Evolutionary conservation across 2,888 invertebrate genomes (phyloP).

Genomic region (Hypselothyrea guttata): DNA sequence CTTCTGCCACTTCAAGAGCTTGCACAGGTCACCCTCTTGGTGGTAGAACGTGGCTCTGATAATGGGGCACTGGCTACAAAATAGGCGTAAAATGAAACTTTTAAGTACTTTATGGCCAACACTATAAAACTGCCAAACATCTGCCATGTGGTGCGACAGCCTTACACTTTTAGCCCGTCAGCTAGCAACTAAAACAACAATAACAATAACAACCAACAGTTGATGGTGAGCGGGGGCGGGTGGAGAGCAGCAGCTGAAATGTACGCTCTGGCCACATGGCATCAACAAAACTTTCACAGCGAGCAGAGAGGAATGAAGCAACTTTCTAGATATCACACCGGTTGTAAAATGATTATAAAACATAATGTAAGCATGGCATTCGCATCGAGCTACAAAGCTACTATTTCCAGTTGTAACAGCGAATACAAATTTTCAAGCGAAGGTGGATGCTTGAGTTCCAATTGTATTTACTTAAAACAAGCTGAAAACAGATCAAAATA

Average conservation of each 20-base stretch:
- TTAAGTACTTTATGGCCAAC: conserved; percentile 78
- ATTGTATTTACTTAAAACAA: background rate
- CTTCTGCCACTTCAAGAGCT: no score
- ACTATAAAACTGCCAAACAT: conserved; percentile 74
- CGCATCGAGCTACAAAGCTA: conserved; percentile 20
- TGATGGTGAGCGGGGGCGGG: conserved; percentile 9
- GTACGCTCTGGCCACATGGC: conserved; percentile 39
- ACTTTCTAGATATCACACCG: conserved; percentile 72
- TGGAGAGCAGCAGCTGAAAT: conserved; percentile 43
- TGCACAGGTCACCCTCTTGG: conserved; percentile 1
- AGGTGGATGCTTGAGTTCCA: conserved; percentile 3
- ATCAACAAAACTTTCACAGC: conserved; percentile 47
- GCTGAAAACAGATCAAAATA: background rate
- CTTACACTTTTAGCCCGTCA: conserved; percentile 54
- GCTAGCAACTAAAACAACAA: conserved; percentile 57
- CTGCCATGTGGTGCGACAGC: conserved; percentile 63
- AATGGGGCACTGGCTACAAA: conserved; percentile 69
- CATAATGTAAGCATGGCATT: conserved; percentile 53
- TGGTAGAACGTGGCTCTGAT: conserved; percentile 40
- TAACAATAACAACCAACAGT: conserved; percentile 17
- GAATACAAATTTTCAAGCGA: conserved; percentile 2
- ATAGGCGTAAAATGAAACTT: conserved; percentile 80
- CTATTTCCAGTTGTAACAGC: conserved; percentile 12
- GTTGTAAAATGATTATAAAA: conserved; percentile 78
- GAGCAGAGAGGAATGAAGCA: conserved; percentile 50